Base-by-base conservation (phyloP, 2,113 vertebrate species). In the Myrmecobius fasciatus region DNA sequence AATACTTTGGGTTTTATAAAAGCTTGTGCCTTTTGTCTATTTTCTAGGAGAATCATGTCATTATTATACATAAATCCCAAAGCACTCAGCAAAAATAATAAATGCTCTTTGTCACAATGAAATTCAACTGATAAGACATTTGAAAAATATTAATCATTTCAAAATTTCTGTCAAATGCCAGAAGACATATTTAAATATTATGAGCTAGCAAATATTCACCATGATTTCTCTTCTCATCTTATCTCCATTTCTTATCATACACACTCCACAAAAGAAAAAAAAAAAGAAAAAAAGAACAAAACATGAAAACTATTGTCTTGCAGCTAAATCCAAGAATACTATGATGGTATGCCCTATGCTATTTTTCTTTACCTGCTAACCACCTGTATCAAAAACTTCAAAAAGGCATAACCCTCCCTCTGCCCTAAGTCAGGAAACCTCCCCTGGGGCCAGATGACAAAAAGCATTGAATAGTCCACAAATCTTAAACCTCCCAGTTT, bases 371-470 rank as follows among this genome's bases (percentile, higher is more conserved):
- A 97, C 47, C 91, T 97, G 94, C 96, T 52, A 92, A 52, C 54
- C 54, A 83, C 95, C 90, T 97, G 52, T 96, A 88, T 95, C 94
- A 96, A 91, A 95, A 97, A 95, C 75, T 96, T 25, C 52, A 96
- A 93, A 89, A 26, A 47, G 91, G 25, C 11, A 88, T 92, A 94
- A n/a, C 43, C 2, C 53, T 91, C 25, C 24, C 91, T 92, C 24
- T 60, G 47, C 93, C 83, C n/a, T 26, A 93, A 89, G 52, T 94
- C 92, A 48, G 0, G 36, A 88, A 91, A 53, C 96, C 95, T 98
- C 53, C 95, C 95, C 90, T 91, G 95, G 98, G 96, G 98, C 4
- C 90, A 51, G 95, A 96, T 97, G 97, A 98, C 96, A 98, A 91
- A 97, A 97, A 95, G 93, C 89, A 95, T 90, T 56, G 92, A 94